Conservation (phyloP, 2,797 vertebrate genomes). For the Dendrocincla tyrannina region DNA sequence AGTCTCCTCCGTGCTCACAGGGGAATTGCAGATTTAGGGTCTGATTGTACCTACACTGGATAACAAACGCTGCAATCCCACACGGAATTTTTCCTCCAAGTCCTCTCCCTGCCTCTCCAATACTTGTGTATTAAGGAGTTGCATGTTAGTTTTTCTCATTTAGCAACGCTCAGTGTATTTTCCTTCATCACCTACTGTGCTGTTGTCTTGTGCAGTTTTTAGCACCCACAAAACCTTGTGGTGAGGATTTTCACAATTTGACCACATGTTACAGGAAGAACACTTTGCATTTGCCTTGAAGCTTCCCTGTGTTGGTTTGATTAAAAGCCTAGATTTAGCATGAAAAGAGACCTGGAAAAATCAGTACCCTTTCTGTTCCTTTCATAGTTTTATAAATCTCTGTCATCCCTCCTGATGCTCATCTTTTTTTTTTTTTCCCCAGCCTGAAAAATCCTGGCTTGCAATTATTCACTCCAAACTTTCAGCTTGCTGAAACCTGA, state of each 20-base stretch:
- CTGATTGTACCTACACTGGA: neutral
- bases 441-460: neutral
- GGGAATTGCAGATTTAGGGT: neutral
- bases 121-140: neutral
- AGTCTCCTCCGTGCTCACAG: neutral
- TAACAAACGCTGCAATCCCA: neutral
- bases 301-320: neutral
- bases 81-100: neutral
- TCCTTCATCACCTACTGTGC: neutral
- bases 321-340: neutral
- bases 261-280: fast-evolving
- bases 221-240: neutral
- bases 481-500: neutral
- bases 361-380: neutral
- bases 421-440: neutral
- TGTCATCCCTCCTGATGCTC: neutral
- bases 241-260: neutral
- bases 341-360: neutral
- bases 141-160: neutral
- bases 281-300: neutral
- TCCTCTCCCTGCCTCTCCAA: neutral
- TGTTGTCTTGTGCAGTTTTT: neutral
- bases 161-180: neutral
- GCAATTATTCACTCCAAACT: neutral
- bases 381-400: neutral